phyloP scores from a whole-genome alignment of 2,888 invertebrate genomes.

The Hyposoter didymator region DNA sequence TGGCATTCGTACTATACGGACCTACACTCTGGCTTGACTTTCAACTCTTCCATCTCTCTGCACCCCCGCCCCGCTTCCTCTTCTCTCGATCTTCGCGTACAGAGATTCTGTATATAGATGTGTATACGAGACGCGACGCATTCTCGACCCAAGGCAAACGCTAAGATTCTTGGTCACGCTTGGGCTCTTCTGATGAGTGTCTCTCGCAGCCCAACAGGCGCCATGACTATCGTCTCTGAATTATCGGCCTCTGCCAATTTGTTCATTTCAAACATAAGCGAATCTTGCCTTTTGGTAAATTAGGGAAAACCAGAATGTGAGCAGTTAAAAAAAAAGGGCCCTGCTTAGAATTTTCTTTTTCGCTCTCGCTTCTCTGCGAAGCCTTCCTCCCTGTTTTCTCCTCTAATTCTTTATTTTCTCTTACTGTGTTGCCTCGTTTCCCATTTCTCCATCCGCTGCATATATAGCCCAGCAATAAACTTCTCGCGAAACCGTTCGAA shows the following conservation, averaged over 20 bases:
- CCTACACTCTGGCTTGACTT: slow-evolving; percentile 40
- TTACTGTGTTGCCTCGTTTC: slow-evolving; percentile 29
- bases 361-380: not conserved
- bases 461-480: slow-evolving; percentile 40
- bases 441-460: slow-evolving; percentile 30
- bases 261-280: not conserved
- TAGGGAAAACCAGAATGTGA: no score
- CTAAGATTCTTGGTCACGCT: slow-evolving; percentile 27
- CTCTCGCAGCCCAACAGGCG: not conserved
- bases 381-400: not conserved
- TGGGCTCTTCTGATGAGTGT: slow-evolving; percentile 12
- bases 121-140: slow-evolving; percentile 6
- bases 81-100: not conserved
- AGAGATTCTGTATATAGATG: not conserved
- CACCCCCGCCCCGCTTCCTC: not conserved
- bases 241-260: slow-evolving; percentile 5
- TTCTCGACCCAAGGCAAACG: slow-evolving; percentile 9
- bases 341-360: not conserved
- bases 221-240: slow-evolving; percentile 5
- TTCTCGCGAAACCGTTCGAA: slow-evolving; percentile 32
- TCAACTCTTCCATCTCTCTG: slow-evolving; percentile 9
- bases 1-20: not conserved
- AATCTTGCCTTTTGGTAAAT: not conserved
- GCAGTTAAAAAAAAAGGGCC: not conserved
- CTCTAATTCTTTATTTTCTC: not conserved